phyloP scores from a whole-genome alignment of 2,888 invertebrate genomes.

The Creontiades dilutus region DNA sequence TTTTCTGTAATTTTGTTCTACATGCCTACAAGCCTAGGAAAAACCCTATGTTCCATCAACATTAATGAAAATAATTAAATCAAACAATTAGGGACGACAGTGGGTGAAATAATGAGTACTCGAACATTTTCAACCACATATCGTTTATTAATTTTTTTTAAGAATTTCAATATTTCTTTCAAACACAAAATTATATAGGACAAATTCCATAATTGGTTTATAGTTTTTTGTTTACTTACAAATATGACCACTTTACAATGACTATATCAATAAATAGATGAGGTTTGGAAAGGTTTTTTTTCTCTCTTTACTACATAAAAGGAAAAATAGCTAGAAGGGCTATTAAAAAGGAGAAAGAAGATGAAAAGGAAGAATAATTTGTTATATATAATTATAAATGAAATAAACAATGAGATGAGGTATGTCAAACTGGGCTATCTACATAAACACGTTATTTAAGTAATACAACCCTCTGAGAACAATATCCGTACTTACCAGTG shows the following conservation, averaged over 20 bases:
- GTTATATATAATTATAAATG: slow-evolving; percentile 72
- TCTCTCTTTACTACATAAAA: slow-evolving; percentile 56
- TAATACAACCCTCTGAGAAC: slow-evolving; percentile 64
- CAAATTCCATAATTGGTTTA: slow-evolving; percentile 74
- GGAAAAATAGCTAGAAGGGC: slow-evolving; percentile 59
- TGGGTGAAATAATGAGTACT: slow-evolving; percentile 20
- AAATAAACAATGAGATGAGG: slow-evolving; percentile 72
- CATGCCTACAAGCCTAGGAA: too few species aligned
- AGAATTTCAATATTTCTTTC: slow-evolving; percentile 75
- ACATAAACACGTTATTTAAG: slow-evolving; percentile 71
- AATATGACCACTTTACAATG: slow-evolving; percentile 76
- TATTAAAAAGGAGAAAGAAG: slow-evolving; percentile 71
- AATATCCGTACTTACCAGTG: slow-evolving; percentile 3
- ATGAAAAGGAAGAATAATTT: slow-evolving; percentile 60
- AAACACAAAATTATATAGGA: slow-evolving; percentile 76
- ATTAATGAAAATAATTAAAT: too few species aligned
- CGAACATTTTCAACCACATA: slow-evolving; percentile 72
- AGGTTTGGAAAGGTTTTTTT: slow-evolving; percentile 69
- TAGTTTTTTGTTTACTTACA: slow-evolving; percentile 75
- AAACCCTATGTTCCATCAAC: too few species aligned
- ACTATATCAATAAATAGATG: slow-evolving; percentile 75
- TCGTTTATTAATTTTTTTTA: slow-evolving; percentile 75
- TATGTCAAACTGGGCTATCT: slow-evolving; percentile 73
- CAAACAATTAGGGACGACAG: background rate
- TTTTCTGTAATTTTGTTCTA: too few species aligned